phyloP scores from a whole-genome alignment of 1,140 invertebrate genomes.

The Tetramorium simillimum region DNA sequence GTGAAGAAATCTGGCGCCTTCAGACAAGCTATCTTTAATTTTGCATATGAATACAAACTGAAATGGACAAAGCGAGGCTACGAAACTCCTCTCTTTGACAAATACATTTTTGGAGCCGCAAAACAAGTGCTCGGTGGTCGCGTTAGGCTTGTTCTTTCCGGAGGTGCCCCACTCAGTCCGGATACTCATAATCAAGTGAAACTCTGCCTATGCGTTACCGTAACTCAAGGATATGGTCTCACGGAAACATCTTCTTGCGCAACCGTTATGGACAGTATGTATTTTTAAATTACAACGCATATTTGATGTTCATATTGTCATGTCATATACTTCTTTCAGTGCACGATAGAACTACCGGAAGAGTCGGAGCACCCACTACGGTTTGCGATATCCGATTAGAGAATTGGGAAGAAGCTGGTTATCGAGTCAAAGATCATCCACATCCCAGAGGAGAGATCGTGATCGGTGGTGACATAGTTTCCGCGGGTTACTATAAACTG shows the following conservation, averaged over 20 bases:
- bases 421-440: slow-evolving; percentile 95
- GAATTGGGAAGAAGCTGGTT: slow-evolving; percentile 98
- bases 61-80: slow-evolving; percentile 94
- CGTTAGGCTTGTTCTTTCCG: slow-evolving; percentile 94
- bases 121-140: slow-evolving; percentile 94
- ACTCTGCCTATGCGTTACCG: slow-evolving; percentile 95
- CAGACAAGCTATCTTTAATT: slow-evolving; percentile 93
- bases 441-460: slow-evolving; percentile 96
- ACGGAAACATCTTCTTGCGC: slow-evolving; percentile 98
- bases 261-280: slow-evolving; percentile 94
- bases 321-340: slow-evolving; percentile 78
- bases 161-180: slow-evolving; percentile 97
- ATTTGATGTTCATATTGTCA: slow-evolving; percentile 38
- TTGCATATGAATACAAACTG: slow-evolving; percentile 96
- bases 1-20: slow-evolving; percentile 92
- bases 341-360: slow-evolving; percentile 91
- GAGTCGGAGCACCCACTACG: slow-evolving; percentile 95
- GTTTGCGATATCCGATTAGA: slow-evolving; percentile 94
- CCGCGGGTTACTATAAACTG: slow-evolving; percentile 97
- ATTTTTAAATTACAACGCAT: neutral
- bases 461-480: slow-evolving; percentile 96
- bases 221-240: slow-evolving; percentile 98
- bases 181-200: slow-evolving; percentile 98
- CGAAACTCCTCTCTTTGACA: slow-evolving; percentile 93
- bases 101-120: slow-evolving; percentile 87